Evolutionary conservation across 2,113 vertebrate genomes (phyloP), one percentile per base, ranked within the genome.

Genomic region (Drymodes brunneopygia): DNA sequence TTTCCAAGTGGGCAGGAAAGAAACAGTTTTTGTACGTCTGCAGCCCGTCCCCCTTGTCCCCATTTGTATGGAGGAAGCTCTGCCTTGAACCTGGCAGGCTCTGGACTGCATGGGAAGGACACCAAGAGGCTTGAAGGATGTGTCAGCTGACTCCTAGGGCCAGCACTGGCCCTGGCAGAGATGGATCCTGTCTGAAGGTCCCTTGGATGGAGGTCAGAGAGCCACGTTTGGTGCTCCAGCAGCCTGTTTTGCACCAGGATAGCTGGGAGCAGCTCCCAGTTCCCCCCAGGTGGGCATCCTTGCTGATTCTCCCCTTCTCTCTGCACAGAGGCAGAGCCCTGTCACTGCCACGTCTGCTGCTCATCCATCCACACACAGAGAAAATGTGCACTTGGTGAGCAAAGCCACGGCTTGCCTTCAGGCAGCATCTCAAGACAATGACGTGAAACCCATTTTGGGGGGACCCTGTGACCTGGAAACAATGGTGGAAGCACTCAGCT

Each of bases 1-100:
- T 96, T 96, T 78, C 86, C 50, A 88, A 90, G 81, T 0, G 4
- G 79, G 64, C 56, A 88, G 82, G 66, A 86, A 90, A 96, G 86
- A 90, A 97, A 38, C 51, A 51, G 69, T 64, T 93, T 92, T 93
- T 93, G 92, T 95, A 60, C 0, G 1, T 14, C 28, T 48, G 36
- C 51, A 62, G 82, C 60, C 90, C 3, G 0, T 23, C 42, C 62
- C 8, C 15, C 44, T 70, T 0, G 1, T 60, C 54, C 90, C 89
- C 80, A 56, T 95, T 92, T 81, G 83, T 44, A 44, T 20, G 53
- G 81, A 44, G 92, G 85, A 42, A 92, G 40, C 86, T 75, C 62
- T 54, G 72, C 22, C 67, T 36, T 51, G 74, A 62, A 29, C 54
- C 89, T 96, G 94, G 94, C 95, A 94, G 79, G 38, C 47, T 58